phyloP scores from a whole-genome alignment of 2,888 invertebrate species.

The Mesochorus sp. region DNA sequence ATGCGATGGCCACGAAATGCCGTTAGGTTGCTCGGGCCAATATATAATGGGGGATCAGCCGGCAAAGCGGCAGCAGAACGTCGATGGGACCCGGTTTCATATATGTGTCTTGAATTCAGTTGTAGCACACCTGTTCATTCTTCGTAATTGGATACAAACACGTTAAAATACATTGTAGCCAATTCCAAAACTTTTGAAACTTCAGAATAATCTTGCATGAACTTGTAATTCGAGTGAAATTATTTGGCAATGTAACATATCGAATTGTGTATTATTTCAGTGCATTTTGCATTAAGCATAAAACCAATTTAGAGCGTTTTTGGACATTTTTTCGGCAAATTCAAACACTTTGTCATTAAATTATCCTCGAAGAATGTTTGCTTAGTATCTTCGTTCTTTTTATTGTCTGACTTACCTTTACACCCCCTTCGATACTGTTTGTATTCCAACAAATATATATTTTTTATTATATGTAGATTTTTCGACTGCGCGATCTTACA shows the following conservation, averaged over 20 bases:
- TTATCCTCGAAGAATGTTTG: neutral
- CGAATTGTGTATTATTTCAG: neutral
- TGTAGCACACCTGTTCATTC: conserved; percentile 3
- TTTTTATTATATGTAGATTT: no score
- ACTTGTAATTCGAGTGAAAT: neutral
- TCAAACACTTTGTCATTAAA: neutral
- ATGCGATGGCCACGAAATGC: conserved; percentile 63
- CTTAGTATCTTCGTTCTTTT: neutral
- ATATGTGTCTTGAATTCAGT: conserved; percentile 42
- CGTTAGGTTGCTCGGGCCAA: conserved; percentile 74
- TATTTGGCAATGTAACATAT: neutral
- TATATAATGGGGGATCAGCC: conserved; percentile 64
- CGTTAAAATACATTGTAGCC: conserved; percentile 6
- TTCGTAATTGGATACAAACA: conserved; percentile 13
- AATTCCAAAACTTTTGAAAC: neutral
- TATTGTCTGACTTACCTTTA: conserved; percentile 34
- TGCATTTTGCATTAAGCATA: no score
- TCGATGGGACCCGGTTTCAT: conserved; percentile 35
- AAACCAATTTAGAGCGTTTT: no score
- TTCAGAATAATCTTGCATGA: no score
- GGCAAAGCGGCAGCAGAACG: conserved; percentile 62
- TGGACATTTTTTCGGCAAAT: no score
- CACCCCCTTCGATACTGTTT: neutral
- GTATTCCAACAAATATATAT: neutral
- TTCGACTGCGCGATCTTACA: neutral